phyloP scores from a whole-genome alignment of 2,797 vertebrate species.

The Percopsis omiscomaycus region DNA sequence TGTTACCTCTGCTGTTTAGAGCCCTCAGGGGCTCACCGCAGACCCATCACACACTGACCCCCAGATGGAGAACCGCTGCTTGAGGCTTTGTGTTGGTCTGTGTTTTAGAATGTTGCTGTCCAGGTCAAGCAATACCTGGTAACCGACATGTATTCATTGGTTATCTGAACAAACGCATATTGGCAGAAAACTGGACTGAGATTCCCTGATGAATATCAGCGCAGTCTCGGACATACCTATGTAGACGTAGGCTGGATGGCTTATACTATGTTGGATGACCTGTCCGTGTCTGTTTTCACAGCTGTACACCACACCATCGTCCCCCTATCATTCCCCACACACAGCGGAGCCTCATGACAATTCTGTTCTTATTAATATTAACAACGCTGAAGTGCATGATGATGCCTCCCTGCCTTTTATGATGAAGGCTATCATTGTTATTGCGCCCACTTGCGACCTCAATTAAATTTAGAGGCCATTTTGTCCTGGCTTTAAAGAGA shows the following conservation, averaged over 20 bases:
- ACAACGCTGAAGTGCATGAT: conserved; percentile 40
- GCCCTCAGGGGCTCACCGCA: too few relatives aligned
- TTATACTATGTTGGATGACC: conserved; percentile 49
- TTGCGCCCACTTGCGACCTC: conserved; percentile 70
- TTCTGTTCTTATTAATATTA: conserved; percentile 50
- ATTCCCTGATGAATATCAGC: too few relatives aligned
- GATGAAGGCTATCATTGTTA: conserved; percentile 70
- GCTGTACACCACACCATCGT: neutral
- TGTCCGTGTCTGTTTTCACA: conserved; percentile 23
- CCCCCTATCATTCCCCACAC: conserved; percentile 1
- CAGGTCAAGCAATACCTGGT: too few relatives aligned
- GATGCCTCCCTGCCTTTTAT: conserved; percentile 58
- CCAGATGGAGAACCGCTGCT: too few relatives aligned
- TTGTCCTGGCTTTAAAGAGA: conserved; percentile 71
- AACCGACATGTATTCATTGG: too few relatives aligned
- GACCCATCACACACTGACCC: too few relatives aligned
- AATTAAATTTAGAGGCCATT: conserved; percentile 78
- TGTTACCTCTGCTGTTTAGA: too few relatives aligned
- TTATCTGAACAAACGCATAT: too few relatives aligned
- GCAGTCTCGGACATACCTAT: too few relatives aligned
- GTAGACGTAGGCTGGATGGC: conserved; percentile 18
- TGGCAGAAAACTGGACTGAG: too few relatives aligned
- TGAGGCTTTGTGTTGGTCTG: too few relatives aligned
- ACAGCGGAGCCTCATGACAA: conserved; percentile 25
- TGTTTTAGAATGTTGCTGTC: too few relatives aligned